Percentiles rank a stretch among this genome's conserved stretches.
phyloP scores from a whole-genome alignment of 2,113 vertebrate genomes.

The Lepidothrix coronata region DNA sequence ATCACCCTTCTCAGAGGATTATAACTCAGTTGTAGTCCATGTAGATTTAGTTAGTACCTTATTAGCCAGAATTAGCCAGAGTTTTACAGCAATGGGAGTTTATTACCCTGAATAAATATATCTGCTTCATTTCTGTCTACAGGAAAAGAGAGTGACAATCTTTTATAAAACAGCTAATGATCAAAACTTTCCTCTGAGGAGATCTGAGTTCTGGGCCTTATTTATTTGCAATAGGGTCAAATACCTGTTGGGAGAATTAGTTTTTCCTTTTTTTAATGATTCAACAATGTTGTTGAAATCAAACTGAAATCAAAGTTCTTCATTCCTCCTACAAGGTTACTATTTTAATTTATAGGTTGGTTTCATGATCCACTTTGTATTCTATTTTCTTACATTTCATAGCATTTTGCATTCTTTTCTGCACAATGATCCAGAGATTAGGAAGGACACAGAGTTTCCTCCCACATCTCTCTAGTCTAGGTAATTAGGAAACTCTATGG shows the following conservation, averaged over 20 bases:
- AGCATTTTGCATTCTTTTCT: neutral
- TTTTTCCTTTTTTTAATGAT: neutral
- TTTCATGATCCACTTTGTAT: neutral
- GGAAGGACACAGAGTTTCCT: neutral
- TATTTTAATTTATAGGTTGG: neutral
- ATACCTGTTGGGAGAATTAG: neutral
- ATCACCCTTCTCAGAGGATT: neutral
- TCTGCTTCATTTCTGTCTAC: neutral
- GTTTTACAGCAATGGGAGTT: neutral
- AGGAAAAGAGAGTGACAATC: neutral
- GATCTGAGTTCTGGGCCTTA: neutral
- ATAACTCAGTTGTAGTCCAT: neutral
- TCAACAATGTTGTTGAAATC: neutral
- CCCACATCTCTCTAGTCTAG: neutral
- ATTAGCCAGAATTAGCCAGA: neutral
- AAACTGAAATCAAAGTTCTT: neutral
- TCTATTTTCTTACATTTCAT: neutral
- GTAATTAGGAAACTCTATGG: neutral
- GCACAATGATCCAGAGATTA: accelerated
- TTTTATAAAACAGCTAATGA: neutral
- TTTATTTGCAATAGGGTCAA: neutral
- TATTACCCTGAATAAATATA: neutral
- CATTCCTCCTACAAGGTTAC: neutral
- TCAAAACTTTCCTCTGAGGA: neutral
- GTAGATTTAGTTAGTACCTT: neutral